Base-by-base conservation (phyloP, 2,888 invertebrate species). In the Drosophila tanythrix region DNA sequence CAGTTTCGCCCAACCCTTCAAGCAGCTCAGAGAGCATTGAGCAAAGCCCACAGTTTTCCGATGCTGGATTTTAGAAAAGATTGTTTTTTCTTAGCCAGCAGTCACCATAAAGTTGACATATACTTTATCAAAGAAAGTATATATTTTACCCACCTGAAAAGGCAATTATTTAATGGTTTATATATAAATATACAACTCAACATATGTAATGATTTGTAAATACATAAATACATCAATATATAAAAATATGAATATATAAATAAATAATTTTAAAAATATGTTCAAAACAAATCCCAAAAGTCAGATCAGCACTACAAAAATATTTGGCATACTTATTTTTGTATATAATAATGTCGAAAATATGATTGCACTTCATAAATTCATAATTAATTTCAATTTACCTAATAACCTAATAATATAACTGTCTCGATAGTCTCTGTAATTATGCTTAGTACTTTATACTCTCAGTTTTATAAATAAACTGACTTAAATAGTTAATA, bases 1-100 rank as follows among this genome's bases (percentile, higher is more conserved):
- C 64, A 56, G 58, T 35, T 46, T 7, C 25, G 21, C 25, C 25
- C 25, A 46, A 46, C 29, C 5, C 51, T 40, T 60, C n/a, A 50
- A 51, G 15, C 70, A 69, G 69, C 77, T 76, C 46, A 25, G 62
- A 35, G 48, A 35, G n/a, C 29, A 35, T 27, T 27, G 7, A 25
- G 2, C 10, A 21, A 21, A 29, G 25, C 27, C 4, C 52, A 21
- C 15, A 33, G 21, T 13, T 27, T 21, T 11, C 6, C 3, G 8
- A 25, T 15, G 8, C 46, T 8, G 25, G 33, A 38, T 33, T 48
- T 38, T 11, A 50, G 18, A 38, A 33, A 55, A 61, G 52, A 35
- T 46, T 62, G 18, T 60, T 60, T 31, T 59, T 51, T 50, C n/a
- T 27, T 35, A 35, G 10, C 53, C 18, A 48, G 25, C 48, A 38